Base-by-base conservation (phyloP, 2,797 vertebrate species). In the Xenops minutus region DNA sequence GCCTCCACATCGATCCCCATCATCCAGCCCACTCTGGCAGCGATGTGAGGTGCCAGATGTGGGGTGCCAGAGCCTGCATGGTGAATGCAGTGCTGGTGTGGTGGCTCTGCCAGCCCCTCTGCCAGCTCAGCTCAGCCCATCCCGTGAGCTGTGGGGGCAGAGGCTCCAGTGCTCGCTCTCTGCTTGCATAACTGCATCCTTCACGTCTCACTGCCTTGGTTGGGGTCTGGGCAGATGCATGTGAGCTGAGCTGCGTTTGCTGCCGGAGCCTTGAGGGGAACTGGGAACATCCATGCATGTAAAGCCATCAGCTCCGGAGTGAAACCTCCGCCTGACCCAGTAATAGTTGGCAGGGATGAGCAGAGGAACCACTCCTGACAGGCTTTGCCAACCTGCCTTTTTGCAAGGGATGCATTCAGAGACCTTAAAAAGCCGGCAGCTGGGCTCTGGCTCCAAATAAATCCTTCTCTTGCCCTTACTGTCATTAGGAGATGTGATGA, bases 221-320 rank as follows among this genome's bases (percentile, higher is more conserved):
- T 51, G 29, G 85, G 80, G 36, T 88, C 88, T 71, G 68, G 56
- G 69, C 72, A 95, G 88, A 41, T 9, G 12, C 71, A 77, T 4
- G 10, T 87, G 68, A 93, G 90, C 92, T 20, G 46, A 93, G 80
- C 91, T 89, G 72, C 0, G 0, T 83, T 92, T 64, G 76, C 77
- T 90, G 79, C 71, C 69, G 88, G 64, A 85, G 83, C 89, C 95
- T 92, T 54, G 88, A 76, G 96, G 94, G 88, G 49, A 92, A 44
- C n/a, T 4, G 8, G 88, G 94, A 93, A 96, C 94, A 96, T 95
- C 95, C 94, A 92, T 93, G 93, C 92, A 94, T 94, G 88, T 84
- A 96, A 96, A 96, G 69, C 89, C 92, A 72, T 94, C 84, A 85
- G 58, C 91, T 95, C 82, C 0, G 0, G 77, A 95, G 75, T 41